Percentiles rank a stretch among this genome's conserved stretches.
phyloP scores from a whole-genome alignment of 1,140 invertebrate species.

The Steinernema feltiae region DNA sequence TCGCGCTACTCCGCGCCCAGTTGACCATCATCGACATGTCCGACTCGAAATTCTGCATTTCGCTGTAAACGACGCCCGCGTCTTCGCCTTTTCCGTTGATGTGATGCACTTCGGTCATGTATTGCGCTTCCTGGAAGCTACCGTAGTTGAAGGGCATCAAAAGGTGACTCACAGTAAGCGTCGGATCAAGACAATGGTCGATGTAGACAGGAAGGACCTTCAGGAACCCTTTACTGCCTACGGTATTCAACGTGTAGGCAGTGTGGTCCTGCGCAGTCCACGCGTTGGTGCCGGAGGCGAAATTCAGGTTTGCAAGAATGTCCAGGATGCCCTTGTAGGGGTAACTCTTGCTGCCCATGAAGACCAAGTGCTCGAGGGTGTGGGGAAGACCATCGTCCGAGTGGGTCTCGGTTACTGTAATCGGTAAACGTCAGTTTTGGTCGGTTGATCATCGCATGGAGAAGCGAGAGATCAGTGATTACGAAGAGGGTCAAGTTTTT shows the following conservation, averaged over 20 bases:
- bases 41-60: constrained; percentile 68
- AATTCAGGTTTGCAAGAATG: constrained; percentile 76
- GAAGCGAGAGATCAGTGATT: neutral
- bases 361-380: constrained; percentile 83
- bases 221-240: constrained; percentile 75
- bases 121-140: constrained; percentile 68
- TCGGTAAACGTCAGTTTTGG: neutral
- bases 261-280: constrained; percentile 78
- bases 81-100: constrained; percentile 78
- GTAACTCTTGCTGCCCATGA: constrained; percentile 80
- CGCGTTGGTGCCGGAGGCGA: constrained; percentile 83
- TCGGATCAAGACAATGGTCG: constrained; percentile 80
- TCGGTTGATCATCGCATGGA: neutral
- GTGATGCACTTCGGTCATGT: constrained; percentile 85
- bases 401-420: constrained; percentile 76
- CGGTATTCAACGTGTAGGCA: constrained; percentile 78
- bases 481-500: neutral
- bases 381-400: constrained; percentile 87
- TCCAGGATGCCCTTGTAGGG: constrained; percentile 78
- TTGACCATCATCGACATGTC: neutral
- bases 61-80: constrained; percentile 84
- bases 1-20: neutral
- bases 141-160: too few species aligned
- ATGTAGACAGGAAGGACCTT: constrained; percentile 80
- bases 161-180: constrained; percentile 73